Base-by-base conservation (phyloP, 1,140 invertebrate genomes). In the Calycopis cecrops region DNA sequence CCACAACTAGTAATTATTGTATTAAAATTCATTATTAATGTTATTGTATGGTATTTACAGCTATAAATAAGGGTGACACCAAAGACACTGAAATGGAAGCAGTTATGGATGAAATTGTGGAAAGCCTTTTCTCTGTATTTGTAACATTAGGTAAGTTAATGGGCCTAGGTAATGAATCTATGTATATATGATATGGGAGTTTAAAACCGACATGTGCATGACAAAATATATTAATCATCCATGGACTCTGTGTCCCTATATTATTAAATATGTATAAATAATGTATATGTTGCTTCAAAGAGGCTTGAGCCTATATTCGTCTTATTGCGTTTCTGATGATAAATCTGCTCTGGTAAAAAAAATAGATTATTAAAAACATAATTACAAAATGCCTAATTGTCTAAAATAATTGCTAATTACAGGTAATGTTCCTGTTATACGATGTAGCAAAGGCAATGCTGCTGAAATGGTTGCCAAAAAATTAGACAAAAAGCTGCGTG, bases 401-500 rank as follows among this genome's bases (percentile, higher is more conserved):
- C n/a, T 10, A 4, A 48, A 35, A 48, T 9, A 55, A 47, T 48
- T 12, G 16, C 60, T 48, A 59, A 47, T 71, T 73, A 9, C 47
- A 93, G 94, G 96, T 63, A 94, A 94, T 70, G 94, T 99, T 34
- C 98, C 98, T 9, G 95, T 99, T 44, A 99, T 99, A 67, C 90
- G 98, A 57, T 96, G 96, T 88, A 96, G 96, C 6, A 93, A 94
- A 83, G 97, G 97, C 33, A 99, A 98, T 90, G 98, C 98, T 9
- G 98, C 98, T 1, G 98, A 99, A 90, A 97, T 98, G 94, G 97
- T 99, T 1, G 97, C 96, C 2, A 94, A 97, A 87, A 98, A 98
- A 87, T 89, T 99, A 49, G 97, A 99, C 71, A 99, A 99, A 85
- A 99, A 99, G 88, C 89, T 99, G 17, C 87, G 97, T 47, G 98